These are phyloP conservation scores for Tadarida brasiliensis DNA, from an alignment of 2,797 vertebrate genomes.

Conservation along the genomic window DNA sequence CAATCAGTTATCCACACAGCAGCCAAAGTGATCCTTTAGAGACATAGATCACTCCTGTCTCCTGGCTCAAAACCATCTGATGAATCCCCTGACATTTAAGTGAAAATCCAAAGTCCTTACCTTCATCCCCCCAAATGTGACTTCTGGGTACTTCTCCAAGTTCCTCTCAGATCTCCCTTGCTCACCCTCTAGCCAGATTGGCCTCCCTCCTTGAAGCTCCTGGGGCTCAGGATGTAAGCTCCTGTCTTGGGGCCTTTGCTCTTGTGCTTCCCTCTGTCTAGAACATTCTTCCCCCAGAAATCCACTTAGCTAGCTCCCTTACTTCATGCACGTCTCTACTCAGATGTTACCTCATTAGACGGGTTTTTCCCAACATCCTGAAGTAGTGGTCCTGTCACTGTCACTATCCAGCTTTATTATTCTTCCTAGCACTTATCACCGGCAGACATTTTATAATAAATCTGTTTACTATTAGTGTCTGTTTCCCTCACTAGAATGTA, in stretches of 20 bases:
- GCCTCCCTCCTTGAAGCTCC: not conserved
- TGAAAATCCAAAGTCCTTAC: not conserved
- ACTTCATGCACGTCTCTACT: not conserved
- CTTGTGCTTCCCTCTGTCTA: not conserved
- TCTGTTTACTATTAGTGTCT: not conserved
- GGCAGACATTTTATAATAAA: not conserved
- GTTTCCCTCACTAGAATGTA: conserved; percentile 17
- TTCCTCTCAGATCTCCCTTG: not conserved
- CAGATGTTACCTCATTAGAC: not conserved
- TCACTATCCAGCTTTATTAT: conserved; percentile 6
- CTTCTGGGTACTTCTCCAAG: not conserved
- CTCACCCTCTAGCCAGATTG: not conserved
- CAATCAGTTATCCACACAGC: not conserved
- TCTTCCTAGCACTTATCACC: not conserved
- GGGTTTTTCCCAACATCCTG: not conserved
- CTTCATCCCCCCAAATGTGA: not conserved
- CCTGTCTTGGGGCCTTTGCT: not conserved
- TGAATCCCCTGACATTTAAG: not conserved
- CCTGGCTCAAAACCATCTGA: not conserved
- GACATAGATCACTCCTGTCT: not conserved
- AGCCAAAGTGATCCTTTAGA: not conserved
- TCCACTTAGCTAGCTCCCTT: not conserved
- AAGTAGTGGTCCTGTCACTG: not conserved
- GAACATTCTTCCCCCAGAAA: not conserved
- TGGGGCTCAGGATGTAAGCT: not conserved